Base-by-base conservation (phyloP, 2,888 invertebrate species). In the Napeogenes inachia region DNA sequence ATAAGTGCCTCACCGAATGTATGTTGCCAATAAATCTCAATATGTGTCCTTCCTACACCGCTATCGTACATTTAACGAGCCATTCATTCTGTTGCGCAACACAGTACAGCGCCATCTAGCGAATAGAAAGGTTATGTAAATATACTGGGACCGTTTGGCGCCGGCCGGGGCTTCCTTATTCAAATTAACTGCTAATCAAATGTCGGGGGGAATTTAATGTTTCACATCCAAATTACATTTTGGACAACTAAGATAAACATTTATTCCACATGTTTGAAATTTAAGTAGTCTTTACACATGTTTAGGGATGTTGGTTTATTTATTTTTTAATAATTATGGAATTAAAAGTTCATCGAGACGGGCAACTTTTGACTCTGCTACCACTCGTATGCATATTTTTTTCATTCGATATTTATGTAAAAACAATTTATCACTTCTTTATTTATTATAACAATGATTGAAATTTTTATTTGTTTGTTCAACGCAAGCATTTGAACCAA, bases 41-140 rank as follows among this genome's bases (percentile, higher is more conserved):
- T 60, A 59, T 54, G 59, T 60, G 67, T 64, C 67, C 67, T 66
- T 60, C 62, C 55, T 56, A 59, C 66, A 60, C 58, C 50, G 57
- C 54, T 57, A 64, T 58, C 63, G 59, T 46, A 32, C 32, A 21
- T 62, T 57, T 74, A 72, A 71, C 69, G 64, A 67, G 70, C 72
- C 67, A 68, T 70, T 71, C 69, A 71, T 70, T 69, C 68, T 60
- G 67, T 80, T 81, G 72, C 75, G 73, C 72, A 80, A 80, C 65
- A 61, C 69, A 21, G 21, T 21, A 21, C 65, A 80, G 69, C 80
- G 80, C 83, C 84, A 84, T 77, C 86, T 83, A 81, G 79, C 75
- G 82, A 85, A 79, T 85, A 81, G 86, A 86, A 85, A 87, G 86
- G 83, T 70, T 79, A 82, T 85, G 83, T 77, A 81, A 83, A 84